phyloP scores from a whole-genome alignment of 1,140 invertebrate genomes.

The Parasteatoda tepidariorum region DNA sequence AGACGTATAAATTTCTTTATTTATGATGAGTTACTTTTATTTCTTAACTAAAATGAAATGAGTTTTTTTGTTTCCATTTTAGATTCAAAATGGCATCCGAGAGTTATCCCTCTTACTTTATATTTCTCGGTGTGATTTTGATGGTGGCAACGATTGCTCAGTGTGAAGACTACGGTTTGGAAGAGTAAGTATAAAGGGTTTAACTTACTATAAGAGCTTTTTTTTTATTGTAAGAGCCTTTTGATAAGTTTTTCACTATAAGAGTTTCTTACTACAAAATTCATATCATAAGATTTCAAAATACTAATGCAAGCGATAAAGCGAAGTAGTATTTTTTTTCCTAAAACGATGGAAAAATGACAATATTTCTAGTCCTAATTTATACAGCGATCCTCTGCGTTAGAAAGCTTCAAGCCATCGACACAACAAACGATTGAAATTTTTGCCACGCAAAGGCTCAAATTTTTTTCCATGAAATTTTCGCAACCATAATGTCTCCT shows the following conservation, averaged over 20 bases:
- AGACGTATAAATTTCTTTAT: too few relatives aligned
- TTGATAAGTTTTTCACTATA: background rate
- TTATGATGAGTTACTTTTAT: too few relatives aligned
- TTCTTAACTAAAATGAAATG: too few relatives aligned
- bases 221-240: too few relatives aligned
- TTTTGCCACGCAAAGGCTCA: too few relatives aligned
- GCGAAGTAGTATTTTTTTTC: background rate
- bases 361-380: too few relatives aligned
- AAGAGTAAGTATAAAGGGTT: background rate
- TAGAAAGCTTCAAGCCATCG: too few relatives aligned
- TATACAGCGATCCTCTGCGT: too few relatives aligned
- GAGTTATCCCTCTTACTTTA: slow-evolving; percentile 6
- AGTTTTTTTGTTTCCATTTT: background rate
- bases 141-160: slow-evolving; percentile 6
- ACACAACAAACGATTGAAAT: too few relatives aligned
- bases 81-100: slow-evolving; percentile 4
- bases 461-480: too few relatives aligned
- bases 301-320: background rate
- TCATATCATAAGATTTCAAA: background rate
- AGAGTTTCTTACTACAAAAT: background rate
- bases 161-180: slow-evolving; percentile 1
- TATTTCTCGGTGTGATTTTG: slow-evolving; percentile 11
- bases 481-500: too few relatives aligned
- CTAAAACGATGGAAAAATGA: background rate
- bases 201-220: too few relatives aligned